A percentile compares a stretch with the other conserved stretches of the same genome.
Evolutionary conservation across 2,797 vertebrate species (phyloP).

Genomic region (Caiman crocodilus): DNA sequence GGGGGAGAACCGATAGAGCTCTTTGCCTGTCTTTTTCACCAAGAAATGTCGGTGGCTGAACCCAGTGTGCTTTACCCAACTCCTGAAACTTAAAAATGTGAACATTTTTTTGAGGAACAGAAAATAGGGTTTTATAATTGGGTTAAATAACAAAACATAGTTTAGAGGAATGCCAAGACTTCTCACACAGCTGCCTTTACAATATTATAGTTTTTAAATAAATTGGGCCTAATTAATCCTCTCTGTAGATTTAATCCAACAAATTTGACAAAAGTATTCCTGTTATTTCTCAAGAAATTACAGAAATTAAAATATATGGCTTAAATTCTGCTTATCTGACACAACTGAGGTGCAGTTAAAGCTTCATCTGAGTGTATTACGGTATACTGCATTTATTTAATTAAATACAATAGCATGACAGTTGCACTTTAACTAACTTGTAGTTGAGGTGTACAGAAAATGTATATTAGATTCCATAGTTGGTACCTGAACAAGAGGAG

Average conservation of each 20-base stretch:
- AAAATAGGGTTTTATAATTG: not conserved
- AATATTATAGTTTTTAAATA: not conserved
- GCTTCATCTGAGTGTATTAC: not conserved
- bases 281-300: not conserved
- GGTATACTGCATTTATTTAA: not conserved
- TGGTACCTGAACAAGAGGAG: not conserved
- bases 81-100: not conserved
- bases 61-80: not conserved
- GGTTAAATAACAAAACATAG: not conserved
- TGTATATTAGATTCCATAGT: not conserved
- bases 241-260: not conserved
- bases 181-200: not conserved
- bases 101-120: not conserved
- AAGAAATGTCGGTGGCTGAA: not conserved
- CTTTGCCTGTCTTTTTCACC: not conserved
- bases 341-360: not conserved
- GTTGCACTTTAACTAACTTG: too few species aligned
- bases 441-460: not conserved
- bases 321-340: not conserved
- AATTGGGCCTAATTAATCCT: not conserved
- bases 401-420: not conserved
- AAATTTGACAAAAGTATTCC: not conserved
- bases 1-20: not conserved
- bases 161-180: not conserved
- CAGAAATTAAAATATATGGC: not conserved